phyloP scores from a whole-genome alignment of 1,140 invertebrate genomes.

The Drosophila micromelanica region DNA sequence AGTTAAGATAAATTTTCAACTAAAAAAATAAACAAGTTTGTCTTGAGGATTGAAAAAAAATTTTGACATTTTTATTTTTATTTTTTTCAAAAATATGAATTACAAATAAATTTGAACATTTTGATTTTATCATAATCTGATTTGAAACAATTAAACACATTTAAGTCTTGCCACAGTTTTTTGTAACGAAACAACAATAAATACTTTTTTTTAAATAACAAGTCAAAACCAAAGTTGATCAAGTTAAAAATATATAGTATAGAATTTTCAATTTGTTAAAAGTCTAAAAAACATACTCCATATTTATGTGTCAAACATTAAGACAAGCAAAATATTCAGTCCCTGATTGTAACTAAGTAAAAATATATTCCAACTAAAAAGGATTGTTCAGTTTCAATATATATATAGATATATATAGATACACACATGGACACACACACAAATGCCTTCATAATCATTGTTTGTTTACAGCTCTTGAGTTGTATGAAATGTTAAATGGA shows the following conservation, averaged over 20 bases:
- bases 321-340: not conserved
- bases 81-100: too few species aligned
- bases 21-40: not conserved
- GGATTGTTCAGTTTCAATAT: not conserved
- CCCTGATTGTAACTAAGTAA: conserved; percentile 8
- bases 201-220: not conserved
- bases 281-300: conserved; percentile 5
- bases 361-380: conserved; percentile 2
- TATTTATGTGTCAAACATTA: not conserved
- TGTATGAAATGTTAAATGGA: not conserved
- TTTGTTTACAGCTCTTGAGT: not conserved
- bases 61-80: too few species aligned
- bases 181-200: not conserved
- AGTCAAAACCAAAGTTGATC: not conserved
- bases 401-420: not conserved
- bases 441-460: conserved; percentile 29
- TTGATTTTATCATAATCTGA: too few species aligned
- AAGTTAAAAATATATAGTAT: conserved; percentile 1
- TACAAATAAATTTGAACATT: too few species aligned
- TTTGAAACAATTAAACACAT: too few species aligned
- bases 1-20: conserved; percentile 15
- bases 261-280: not conserved
- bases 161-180: too few species aligned
- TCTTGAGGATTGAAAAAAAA: not conserved
- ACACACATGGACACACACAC: conserved; percentile 5